Conservation (phyloP, 2,113 vertebrate species). For the Sclerurus mexicanus region DNA sequence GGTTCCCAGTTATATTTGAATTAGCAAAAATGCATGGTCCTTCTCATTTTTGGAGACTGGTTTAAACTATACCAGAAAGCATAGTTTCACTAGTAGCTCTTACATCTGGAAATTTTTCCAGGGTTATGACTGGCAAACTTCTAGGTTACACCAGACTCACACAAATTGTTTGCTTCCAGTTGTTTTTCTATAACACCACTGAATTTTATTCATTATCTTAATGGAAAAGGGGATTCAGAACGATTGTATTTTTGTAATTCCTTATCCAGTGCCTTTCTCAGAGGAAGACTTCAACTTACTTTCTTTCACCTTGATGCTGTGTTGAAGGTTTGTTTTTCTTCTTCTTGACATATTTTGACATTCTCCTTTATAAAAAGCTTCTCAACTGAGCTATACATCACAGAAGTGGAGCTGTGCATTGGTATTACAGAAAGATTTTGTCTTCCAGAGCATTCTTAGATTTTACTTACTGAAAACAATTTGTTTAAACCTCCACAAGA, state of each 20-base stretch:
- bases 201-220: not conserved
- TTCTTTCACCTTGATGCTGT: not conserved
- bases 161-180: not conserved
- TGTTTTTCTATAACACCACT: not conserved
- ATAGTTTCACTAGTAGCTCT: not conserved
- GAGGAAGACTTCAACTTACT: not conserved
- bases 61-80: not conserved
- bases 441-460: not conserved
- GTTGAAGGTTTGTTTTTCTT: not conserved
- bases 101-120: not conserved
- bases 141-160: not conserved
- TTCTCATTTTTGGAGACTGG: not conserved
- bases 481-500: not conserved
- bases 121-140: not conserved
- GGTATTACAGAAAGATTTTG: not conserved
- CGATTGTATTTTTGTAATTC: not conserved
- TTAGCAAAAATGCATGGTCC: fast-evolving
- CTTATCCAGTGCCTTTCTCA: not conserved
- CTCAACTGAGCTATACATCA: not conserved
- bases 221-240: not conserved
- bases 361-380: not conserved
- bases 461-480: not conserved
- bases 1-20: not conserved
- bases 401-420: not conserved
- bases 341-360: not conserved